These are phyloP conservation scores for Chelon auratus DNA, from an alignment of 2,797 vertebrate species.

Conservation along the genomic window DNA sequence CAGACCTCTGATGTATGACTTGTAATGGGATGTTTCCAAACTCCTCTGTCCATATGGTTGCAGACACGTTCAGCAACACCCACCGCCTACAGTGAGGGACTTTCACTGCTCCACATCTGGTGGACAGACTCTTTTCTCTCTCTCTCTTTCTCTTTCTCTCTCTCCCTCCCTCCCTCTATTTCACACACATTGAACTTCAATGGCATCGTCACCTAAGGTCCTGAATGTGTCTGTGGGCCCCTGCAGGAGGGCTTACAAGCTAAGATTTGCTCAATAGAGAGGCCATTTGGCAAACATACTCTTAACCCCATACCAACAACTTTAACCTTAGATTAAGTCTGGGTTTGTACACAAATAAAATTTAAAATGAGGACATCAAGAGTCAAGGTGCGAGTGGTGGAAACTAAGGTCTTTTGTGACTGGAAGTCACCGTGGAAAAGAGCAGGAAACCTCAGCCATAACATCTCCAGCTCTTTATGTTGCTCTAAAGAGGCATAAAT, in stretches of 20 bases:
- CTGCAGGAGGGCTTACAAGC: no score
- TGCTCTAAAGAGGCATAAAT: slow-evolving; percentile 42
- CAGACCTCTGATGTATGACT: slow-evolving; percentile 92
- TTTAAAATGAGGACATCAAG: no score
- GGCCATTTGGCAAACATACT: no score
- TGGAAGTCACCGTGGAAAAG: slow-evolving; percentile 18
- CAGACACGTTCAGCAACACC: slow-evolving; percentile 89
- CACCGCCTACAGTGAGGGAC: slow-evolving; percentile 83
- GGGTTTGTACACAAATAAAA: no score
- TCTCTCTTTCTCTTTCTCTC: no score
- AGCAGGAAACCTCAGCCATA: slow-evolving; percentile 40
- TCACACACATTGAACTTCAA: not conserved
- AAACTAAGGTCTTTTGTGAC: not conserved
- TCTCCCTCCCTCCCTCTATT: not conserved
- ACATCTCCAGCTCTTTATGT: slow-evolving; percentile 35
- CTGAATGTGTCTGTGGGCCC: no score
- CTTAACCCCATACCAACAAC: no score
- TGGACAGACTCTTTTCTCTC: slow-evolving; percentile 50
- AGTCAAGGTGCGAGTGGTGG: not conserved
- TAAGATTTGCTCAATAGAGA: no score
- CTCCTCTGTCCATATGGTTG: slow-evolving; percentile 89
- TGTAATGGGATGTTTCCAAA: slow-evolving; percentile 96
- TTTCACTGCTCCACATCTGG: slow-evolving; percentile 88
- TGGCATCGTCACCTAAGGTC: no score
- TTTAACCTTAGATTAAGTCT: no score